Percentiles rank a stretch among this genome's conserved stretches.
Conservation (phyloP, 2,113 vertebrate genomes). For the Poeciliopsis prolifica region DNA sequence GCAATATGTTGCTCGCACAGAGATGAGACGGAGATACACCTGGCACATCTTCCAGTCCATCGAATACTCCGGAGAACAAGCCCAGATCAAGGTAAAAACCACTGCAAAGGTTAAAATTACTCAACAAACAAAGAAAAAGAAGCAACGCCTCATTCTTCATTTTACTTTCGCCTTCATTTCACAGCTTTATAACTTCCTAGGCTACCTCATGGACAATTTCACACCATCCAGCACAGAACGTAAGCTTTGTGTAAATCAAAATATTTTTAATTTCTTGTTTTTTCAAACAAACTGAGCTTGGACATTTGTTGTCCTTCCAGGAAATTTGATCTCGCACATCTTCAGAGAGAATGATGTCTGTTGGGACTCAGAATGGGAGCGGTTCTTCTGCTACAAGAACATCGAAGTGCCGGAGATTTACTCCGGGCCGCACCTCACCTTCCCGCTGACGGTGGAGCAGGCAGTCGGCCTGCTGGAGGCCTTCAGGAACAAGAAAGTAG, state of each 20-base stretch:
- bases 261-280: too few relatives aligned
- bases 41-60: constrained; percentile 97
- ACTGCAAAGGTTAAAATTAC: neutral
- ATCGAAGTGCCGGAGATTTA: constrained; percentile 87
- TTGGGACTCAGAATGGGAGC: constrained; percentile 83
- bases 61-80: constrained; percentile 92
- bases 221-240: constrained; percentile 86
- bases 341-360: constrained; percentile 83
- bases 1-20: constrained; percentile 85
- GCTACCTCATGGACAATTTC: constrained; percentile 92
- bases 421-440: constrained; percentile 86
- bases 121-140: neutral
- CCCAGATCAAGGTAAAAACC: constrained; percentile 88
- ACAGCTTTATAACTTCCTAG: constrained; percentile 94
- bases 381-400: constrained; percentile 82
- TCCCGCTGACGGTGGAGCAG: constrained; percentile 88
- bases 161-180: constrained; percentile 1
- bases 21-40: constrained; percentile 90
- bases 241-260: constrained; percentile 73
- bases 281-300: neutral
- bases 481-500: constrained; percentile 91
- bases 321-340: constrained; percentile 89
- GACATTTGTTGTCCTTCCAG: constrained; percentile 61
- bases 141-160: neutral
- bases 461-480: constrained; percentile 89